Conservation (phyloP, 2,797 vertebrate genomes). For the Sebastes vulpes region DNA sequence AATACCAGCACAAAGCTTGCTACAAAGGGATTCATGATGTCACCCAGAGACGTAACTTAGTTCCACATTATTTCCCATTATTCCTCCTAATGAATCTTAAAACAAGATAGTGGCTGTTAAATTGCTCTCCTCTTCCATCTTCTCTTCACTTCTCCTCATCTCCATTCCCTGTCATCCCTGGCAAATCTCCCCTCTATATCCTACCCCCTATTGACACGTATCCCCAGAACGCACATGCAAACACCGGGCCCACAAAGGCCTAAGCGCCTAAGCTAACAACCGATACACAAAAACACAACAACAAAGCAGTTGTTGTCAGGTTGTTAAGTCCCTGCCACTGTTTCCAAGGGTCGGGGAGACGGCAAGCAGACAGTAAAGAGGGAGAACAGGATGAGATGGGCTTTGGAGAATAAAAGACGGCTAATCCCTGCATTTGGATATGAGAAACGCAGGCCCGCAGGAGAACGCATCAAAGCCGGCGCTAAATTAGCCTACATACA, state of each 20-base stretch:
- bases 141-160: conserved; percentile 56
- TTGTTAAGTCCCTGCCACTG: conserved; percentile 82
- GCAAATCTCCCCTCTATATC: conserved; percentile 63
- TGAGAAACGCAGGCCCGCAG: conserved; percentile 88
- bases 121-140: conserved; percentile 57
- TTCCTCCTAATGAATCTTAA: conserved; percentile 88
- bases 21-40: conserved; percentile 83
- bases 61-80: conserved; percentile 86
- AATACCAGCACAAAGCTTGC: conserved; percentile 64
- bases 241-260: conserved; percentile 74
- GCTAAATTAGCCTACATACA: conserved; percentile 88
- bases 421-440: conserved; percentile 92
- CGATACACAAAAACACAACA: conserved; percentile 83
- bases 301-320: conserved; percentile 82
- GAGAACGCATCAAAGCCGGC: conserved; percentile 89
- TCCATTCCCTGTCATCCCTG: conserved; percentile 65
- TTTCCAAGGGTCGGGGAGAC: conserved; percentile 80
- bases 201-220: conserved; percentile 62
- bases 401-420: conserved; percentile 88
- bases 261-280: conserved; percentile 81
- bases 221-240: conserved; percentile 63
- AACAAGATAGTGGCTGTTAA: conserved; percentile 80
- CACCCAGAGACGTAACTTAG: conserved; percentile 84
- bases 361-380: conserved; percentile 72
- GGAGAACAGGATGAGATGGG: conserved; percentile 88